phyloP scores from a whole-genome alignment of 1,140 invertebrate species.

The Asbolus verrucosus region DNA sequence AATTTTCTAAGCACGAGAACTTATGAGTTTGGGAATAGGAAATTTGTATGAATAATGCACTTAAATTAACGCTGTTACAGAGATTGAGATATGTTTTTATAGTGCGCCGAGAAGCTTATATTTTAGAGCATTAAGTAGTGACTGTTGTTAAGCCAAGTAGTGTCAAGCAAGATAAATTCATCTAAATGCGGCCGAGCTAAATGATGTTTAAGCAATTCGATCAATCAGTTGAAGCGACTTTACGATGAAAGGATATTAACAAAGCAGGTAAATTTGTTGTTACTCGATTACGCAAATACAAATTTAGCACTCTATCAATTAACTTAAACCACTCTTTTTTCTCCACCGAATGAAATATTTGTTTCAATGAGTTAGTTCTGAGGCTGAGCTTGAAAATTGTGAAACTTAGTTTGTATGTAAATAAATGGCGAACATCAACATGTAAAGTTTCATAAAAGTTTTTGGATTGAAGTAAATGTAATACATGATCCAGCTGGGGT shows the following conservation, averaged over 20 bases:
- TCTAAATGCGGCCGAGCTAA: constrained; percentile 27
- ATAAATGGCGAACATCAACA: constrained; percentile 15
- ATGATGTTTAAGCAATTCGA: constrained; percentile 24
- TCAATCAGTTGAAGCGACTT: constrained; percentile 15
- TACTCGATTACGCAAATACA: constrained; percentile 4
- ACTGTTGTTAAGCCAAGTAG: constrained; percentile 36
- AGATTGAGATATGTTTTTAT: constrained; percentile 35
- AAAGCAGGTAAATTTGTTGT: constrained; percentile 23
- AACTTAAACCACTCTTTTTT: neutral
- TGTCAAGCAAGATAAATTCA: constrained; percentile 31
- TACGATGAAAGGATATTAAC: constrained; percentile 3
- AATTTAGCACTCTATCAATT: neutral
- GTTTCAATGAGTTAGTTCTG: constrained; percentile 3
- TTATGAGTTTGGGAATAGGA: too few species aligned
- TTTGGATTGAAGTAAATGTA: constrained; percentile 23
- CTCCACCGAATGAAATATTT: neutral
- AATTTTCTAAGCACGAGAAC: too few species aligned
- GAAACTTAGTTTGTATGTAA: constrained; percentile 30
- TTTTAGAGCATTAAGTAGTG: constrained; percentile 15
- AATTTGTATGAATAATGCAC: constrained; percentile 33
- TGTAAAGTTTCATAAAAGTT: neutral
- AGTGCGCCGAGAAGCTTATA: constrained; percentile 18
- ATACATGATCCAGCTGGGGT: too few species aligned
- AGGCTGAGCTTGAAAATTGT: constrained; percentile 1
- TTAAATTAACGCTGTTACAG: constrained; percentile 9